Conservation (phyloP, 1,140 invertebrate genomes). For the Pseudoatta argentina region DNA sequence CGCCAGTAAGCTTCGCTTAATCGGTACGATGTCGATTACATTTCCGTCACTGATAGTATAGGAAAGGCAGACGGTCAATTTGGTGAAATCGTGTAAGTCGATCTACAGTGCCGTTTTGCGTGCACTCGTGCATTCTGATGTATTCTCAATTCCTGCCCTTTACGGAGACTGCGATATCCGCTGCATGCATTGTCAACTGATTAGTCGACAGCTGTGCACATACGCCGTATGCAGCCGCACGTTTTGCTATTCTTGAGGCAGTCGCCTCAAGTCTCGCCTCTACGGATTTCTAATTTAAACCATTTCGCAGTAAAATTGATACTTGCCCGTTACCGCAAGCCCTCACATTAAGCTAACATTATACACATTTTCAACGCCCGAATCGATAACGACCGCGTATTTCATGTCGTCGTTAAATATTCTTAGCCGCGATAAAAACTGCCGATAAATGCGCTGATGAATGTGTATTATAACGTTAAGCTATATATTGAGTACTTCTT, state of each 20-base stretch:
- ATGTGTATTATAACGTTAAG: constrained; percentile 2
- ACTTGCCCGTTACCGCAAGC: not conserved
- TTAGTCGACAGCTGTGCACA: constrained; percentile 57
- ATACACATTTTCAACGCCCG: constrained; percentile 16
- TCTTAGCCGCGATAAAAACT: constrained; percentile 40
- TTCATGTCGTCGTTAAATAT: constrained; percentile 45
- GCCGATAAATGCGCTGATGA: constrained; percentile 29
- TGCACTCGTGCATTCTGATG: constrained; percentile 39
- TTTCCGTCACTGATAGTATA: constrained; percentile 5
- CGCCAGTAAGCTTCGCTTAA: not conserved
- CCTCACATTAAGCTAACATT: not conserved
- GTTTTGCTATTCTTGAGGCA: constrained; percentile 38
- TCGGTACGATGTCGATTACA: constrained; percentile 28
- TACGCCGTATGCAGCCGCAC: not conserved
- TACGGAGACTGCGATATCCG: constrained; percentile 29
- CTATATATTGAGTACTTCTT: not conserved
- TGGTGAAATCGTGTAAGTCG: constrained; percentile 26
- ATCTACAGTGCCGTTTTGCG: constrained; percentile 20
- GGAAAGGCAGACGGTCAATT: constrained; percentile 25
- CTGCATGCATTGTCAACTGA: constrained; percentile 36
- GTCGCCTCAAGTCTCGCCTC: not conserved
- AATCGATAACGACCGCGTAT: constrained; percentile 20
- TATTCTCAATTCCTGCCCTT: constrained; percentile 31
- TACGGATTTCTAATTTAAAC: constrained; percentile 56
- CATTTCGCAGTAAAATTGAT: constrained; percentile 14